These are phyloP conservation scores for Melikaiella ostensackeni DNA, from an alignment of 2,888 invertebrate genomes.

Conservation along the genomic window DNA sequence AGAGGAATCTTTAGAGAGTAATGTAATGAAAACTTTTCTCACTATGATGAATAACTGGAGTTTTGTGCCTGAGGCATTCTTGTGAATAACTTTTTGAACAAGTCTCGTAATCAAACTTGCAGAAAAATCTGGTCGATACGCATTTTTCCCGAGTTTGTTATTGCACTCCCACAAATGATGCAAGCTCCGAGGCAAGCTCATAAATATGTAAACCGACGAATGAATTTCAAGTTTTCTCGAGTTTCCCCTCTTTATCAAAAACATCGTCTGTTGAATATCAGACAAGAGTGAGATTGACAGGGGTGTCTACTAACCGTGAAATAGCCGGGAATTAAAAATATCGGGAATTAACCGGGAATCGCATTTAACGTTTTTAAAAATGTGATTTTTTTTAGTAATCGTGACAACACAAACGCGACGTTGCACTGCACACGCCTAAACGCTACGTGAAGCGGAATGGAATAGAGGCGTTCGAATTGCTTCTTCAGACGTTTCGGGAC, in stretches of 20 bases:
- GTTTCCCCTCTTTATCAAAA: background rate
- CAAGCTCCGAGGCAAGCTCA: background rate
- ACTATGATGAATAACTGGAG: background rate
- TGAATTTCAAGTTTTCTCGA: conserved; percentile 12
- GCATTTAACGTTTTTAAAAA: no score
- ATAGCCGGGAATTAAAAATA: no score
- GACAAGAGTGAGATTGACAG: no score
- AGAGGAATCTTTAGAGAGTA: background rate
- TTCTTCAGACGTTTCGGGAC: no score
- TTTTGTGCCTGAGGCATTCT: background rate
- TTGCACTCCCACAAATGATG: conserved; percentile 10
- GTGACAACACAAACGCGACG: no score
- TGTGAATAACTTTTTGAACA: conserved; percentile 11
- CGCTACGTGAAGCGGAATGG: no score
- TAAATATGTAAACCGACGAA: conserved; percentile 7
- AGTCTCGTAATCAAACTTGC: conserved; percentile 23
- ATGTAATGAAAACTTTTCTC: background rate
- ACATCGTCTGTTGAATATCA: background rate
- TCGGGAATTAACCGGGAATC: no score
- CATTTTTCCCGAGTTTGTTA: conserved; percentile 34
- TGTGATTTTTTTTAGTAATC: no score
- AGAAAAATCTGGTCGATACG: background rate
- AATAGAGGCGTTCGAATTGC: no score
- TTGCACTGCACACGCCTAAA: no score
- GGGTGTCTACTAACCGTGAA: no score